Evolutionary conservation across 2,888 invertebrate genomes (phyloP).

Genomic region (Ichneumoninae sp.): DNA sequence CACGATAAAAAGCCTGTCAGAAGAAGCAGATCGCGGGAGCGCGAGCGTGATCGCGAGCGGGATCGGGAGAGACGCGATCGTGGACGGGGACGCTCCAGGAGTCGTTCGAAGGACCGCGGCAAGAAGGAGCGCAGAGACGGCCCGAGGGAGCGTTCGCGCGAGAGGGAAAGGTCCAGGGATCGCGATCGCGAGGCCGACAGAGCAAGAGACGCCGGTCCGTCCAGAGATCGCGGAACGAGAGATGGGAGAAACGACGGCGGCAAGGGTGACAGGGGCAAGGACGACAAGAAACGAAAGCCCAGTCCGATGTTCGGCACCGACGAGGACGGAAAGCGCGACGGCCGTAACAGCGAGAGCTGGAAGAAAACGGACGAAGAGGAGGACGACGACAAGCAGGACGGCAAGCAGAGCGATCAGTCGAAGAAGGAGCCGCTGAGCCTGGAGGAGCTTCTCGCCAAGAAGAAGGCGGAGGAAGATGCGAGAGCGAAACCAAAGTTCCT

Average conservation of each 20-base stretch:
- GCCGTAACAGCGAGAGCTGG: conserved; percentile 79
- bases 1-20: conserved; percentile 85
- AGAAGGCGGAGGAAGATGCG: conserved; percentile 97
- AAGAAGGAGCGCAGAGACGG: conserved; percentile 75
- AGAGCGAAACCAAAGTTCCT: conserved; percentile 98
- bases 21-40: conserved; percentile 85
- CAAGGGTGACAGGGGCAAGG: conserved; percentile 76
- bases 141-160: conserved; percentile 75
- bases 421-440: conserved; percentile 96
- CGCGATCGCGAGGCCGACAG: conserved; percentile 83
- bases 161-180: conserved; percentile 81
- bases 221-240: conserved; percentile 75
- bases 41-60: conserved; percentile 83
- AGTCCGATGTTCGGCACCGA: conserved; percentile 76
- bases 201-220: conserved; percentile 82
- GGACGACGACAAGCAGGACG: conserved; percentile 81
- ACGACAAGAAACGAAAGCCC: conserved; percentile 81
- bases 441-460: conserved; percentile 97
- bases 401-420: conserved; percentile 72
- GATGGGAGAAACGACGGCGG: conserved; percentile 74
- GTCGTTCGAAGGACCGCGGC: conserved; percentile 79
- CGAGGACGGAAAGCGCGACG: conserved; percentile 81
- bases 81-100: conserved; percentile 80
- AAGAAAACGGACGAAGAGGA: conserved; percentile 80
- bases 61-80: conserved; percentile 83